These are phyloP conservation scores for Nautilus pompilius DNA, from an alignment of 1,140 invertebrate species.

Conservation along the genomic window DNA sequence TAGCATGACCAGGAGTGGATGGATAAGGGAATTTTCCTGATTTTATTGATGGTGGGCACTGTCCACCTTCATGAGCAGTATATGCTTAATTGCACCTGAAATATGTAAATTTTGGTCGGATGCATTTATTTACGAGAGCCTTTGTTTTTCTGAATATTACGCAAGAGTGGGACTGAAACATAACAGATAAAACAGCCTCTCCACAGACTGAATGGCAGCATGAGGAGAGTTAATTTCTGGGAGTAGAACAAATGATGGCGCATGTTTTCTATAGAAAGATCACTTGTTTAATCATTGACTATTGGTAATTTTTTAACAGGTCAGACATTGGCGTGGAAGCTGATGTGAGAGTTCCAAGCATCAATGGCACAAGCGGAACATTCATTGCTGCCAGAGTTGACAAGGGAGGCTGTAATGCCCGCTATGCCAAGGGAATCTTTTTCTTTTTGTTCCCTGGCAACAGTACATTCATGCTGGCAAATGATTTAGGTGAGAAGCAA, in stretches of 20 bases:
- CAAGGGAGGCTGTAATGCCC: constrained; percentile 25
- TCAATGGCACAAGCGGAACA: constrained; percentile 38
- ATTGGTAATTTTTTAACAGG: constrained; percentile 16
- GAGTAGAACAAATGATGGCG: too few species aligned
- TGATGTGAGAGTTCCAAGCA: constrained; percentile 23
- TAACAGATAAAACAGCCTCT: background rate
- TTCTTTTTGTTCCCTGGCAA: constrained; percentile 30
- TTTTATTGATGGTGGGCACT: too few species aligned
- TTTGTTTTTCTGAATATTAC: too few species aligned
- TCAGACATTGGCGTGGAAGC: constrained; percentile 31
- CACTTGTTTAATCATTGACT: constrained; percentile 1
- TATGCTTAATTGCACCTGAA: too few species aligned
- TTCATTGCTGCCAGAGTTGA: constrained; percentile 41
- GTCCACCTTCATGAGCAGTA: too few species aligned
- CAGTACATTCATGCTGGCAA: constrained; percentile 25
- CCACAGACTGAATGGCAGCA: background rate
- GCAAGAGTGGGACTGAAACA: background rate
- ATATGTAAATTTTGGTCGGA: too few species aligned
- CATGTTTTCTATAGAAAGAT: too few species aligned
- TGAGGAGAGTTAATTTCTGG: too few species aligned
- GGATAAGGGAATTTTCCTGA: too few species aligned
- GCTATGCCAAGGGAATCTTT: constrained; percentile 28
- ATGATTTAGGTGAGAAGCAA: constrained; percentile 39
- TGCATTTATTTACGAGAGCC: too few species aligned
- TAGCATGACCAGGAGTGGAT: too few species aligned